These are phyloP conservation scores for Cheilinus undulatus DNA, from an alignment of 2,113 vertebrate genomes.

Conservation along the genomic window DNA sequence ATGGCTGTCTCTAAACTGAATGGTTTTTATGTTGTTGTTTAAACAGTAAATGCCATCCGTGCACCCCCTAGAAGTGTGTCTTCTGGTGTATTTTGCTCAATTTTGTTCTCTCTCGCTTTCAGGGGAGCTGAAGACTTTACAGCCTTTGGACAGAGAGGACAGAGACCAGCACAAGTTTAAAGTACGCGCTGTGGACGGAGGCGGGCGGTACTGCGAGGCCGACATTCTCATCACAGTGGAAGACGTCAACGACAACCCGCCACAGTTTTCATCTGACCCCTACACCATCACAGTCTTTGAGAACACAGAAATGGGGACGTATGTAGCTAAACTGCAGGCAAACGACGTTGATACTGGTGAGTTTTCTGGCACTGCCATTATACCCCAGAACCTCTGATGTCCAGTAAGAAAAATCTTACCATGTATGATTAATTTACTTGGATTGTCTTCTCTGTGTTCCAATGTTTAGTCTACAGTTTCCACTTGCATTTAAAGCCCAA, in stretches of 20 bases:
- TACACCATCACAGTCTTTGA: slow-evolving; percentile 94
- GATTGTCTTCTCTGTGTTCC: too few relatives aligned
- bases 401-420: too few relatives aligned
- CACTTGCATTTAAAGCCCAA: too few relatives aligned
- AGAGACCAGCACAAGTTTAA: slow-evolving; percentile 86
- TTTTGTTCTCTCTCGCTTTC: slow-evolving; percentile 10
- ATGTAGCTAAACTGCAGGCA: slow-evolving; percentile 91
- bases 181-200: slow-evolving; percentile 91
- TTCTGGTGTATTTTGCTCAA: slow-evolving; percentile 16
- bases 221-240: slow-evolving; percentile 87
- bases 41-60: background rate
- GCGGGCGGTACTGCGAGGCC: slow-evolving; percentile 91
- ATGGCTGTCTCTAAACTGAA: background rate
- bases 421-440: too few relatives aligned
- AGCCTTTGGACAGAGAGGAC: slow-evolving; percentile 90
- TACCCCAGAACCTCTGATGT: background rate
- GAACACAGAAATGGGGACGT: slow-evolving; percentile 92
- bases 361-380: slow-evolving; percentile 20
- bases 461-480: too few relatives aligned
- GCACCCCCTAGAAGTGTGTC: background rate
- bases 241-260: slow-evolving; percentile 94
- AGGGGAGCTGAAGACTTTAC: slow-evolving; percentile 94
- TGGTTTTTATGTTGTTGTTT: background rate
- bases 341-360: slow-evolving; percentile 90
- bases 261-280: slow-evolving; percentile 89